Conservation (phyloP, 2,113 vertebrate species). For the Cichladusa arquata region DNA sequence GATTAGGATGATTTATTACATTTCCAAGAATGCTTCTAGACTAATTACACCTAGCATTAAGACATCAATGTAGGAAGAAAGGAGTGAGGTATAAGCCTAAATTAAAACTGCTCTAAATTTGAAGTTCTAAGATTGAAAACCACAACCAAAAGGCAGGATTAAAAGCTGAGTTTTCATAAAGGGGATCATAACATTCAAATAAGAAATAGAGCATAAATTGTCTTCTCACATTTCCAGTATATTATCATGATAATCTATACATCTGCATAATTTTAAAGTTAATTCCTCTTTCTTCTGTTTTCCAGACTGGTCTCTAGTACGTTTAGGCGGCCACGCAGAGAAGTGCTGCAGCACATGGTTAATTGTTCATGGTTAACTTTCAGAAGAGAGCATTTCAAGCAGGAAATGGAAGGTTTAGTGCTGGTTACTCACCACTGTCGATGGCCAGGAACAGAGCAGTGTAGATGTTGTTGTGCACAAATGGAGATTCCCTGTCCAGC, state of each 20-base stretch:
- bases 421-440: slow-evolving; percentile 87
- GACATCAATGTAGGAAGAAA: background rate
- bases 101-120: background rate
- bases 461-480: slow-evolving; percentile 88
- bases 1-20: slow-evolving; percentile 20
- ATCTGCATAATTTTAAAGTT: background rate
- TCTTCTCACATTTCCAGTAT: too few relatives aligned
- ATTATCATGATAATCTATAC: too few relatives aligned
- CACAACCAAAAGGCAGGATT: too few relatives aligned
- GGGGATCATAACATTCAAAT: too few relatives aligned
- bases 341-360: fast-evolving
- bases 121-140: background rate
- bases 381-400: background rate
- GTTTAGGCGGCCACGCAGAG: background rate
- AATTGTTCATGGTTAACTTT: fast-evolving
- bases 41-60: background rate
- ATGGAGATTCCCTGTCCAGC: slow-evolving; percentile 90
- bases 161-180: too few relatives aligned
- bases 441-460: slow-evolving; percentile 89
- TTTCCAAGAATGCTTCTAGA: background rate
- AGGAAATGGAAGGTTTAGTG: background rate
- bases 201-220: too few relatives aligned
- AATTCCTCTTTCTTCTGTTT: background rate
- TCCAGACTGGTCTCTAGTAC: background rate
- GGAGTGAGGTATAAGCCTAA: background rate